phyloP scores from a whole-genome alignment of 2,113 vertebrate species.

The Apodemus speciosus region DNA sequence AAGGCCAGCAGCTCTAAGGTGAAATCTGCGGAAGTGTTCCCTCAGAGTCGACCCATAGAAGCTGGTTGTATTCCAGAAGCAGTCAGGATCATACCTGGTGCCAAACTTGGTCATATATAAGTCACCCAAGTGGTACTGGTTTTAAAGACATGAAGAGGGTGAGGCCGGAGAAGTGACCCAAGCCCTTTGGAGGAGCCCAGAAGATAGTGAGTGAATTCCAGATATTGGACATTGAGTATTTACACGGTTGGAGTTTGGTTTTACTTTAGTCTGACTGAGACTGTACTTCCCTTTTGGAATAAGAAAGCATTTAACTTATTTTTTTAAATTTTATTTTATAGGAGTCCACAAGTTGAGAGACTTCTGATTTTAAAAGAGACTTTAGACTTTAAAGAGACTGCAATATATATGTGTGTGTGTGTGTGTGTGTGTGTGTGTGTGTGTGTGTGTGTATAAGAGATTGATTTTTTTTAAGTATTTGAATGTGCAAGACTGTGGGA shows the following conservation, averaged over 20 bases:
- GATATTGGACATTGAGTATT: neutral
- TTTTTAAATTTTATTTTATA: neutral
- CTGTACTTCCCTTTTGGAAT: neutral
- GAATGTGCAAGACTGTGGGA: neutral
- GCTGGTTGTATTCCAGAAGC: neutral
- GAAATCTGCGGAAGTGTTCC: neutral
- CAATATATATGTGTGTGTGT: too few relatives aligned
- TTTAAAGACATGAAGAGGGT: neutral
- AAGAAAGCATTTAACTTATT: neutral
- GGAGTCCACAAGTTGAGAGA: neutral
- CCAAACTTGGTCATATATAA: neutral
- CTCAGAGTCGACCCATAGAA: neutral
- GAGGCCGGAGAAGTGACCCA: neutral
- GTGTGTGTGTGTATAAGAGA: too few relatives aligned
- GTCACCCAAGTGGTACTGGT: neutral
- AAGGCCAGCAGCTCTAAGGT: neutral
- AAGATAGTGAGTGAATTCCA: neutral
- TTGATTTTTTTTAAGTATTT: neutral
- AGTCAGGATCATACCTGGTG: neutral
- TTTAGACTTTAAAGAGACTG: neutral
- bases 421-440: too few relatives aligned
- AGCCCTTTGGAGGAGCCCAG: neutral
- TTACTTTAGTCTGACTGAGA: neutral
- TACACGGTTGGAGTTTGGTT: neutral
- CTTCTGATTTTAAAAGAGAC: neutral